These are phyloP conservation scores for Ophraella communa DNA, from an alignment of 2,888 invertebrate genomes.

Conservation along the genomic window DNA sequence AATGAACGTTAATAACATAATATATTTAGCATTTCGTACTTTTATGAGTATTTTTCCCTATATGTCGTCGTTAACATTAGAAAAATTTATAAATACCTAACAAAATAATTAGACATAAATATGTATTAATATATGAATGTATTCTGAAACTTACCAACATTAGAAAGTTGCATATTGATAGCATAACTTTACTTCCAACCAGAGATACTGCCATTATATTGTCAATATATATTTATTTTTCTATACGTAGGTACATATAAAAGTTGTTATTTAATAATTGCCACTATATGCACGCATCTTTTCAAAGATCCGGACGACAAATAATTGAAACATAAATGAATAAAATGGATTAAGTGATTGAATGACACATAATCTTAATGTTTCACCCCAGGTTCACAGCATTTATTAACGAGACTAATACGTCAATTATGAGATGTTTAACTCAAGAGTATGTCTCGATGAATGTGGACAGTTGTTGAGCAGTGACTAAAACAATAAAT, in stretches of 20 bases:
- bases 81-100: no score
- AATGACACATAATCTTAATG: slow-evolving; percentile 22
- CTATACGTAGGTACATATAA: no score
- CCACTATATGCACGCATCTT: slow-evolving; percentile 18
- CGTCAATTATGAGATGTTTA: slow-evolving; percentile 23
- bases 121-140: neutral
- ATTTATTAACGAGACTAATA: slow-evolving; percentile 39
- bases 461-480: neutral
- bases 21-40: no score
- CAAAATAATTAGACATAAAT: neutral
- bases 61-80: no score
- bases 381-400: slow-evolving; percentile 19
- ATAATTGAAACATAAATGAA: slow-evolving; percentile 22
- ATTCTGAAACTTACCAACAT: slow-evolving; percentile 65
- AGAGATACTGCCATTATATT: slow-evolving; percentile 55
- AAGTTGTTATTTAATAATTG: neutral
- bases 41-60: no score
- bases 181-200: slow-evolving; percentile 68
- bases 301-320: slow-evolving; percentile 10
- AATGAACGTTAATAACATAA: no score
- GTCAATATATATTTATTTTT: no score
- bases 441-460: slow-evolving; percentile 1
- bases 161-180: slow-evolving; percentile 72
- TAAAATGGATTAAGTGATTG: slow-evolving; percentile 21
- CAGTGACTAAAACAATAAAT: neutral